A percentile compares a stretch with the other conserved stretches of the same genome.
phyloP scores from a whole-genome alignment of 2,888 invertebrate species.

The Andrena hattorfiana region DNA sequence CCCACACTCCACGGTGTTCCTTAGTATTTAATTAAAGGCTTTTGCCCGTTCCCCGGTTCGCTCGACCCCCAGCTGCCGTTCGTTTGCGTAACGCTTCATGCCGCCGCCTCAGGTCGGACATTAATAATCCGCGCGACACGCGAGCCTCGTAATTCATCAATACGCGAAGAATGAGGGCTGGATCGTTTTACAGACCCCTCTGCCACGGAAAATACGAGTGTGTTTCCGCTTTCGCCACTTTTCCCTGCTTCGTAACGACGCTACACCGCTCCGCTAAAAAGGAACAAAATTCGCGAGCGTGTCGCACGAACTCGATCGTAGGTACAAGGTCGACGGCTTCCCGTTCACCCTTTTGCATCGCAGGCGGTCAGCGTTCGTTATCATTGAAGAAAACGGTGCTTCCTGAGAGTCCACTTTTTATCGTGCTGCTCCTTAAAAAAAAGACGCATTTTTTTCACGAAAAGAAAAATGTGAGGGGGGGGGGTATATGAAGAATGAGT shows the following conservation, averaged over 20 bases:
- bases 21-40: constrained; percentile 31
- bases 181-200: neutral
- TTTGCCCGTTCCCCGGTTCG: neutral
- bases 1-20: neutral
- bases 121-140: constrained; percentile 35
- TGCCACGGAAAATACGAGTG: neutral
- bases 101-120: constrained; percentile 21
- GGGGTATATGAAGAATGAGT: neutral
- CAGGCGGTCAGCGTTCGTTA: neutral
- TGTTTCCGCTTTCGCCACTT: constrained; percentile 4
- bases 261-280: neutral
- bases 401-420: too few relatives aligned
- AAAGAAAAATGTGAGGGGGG: neutral
- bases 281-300: neutral
- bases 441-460: neutral
- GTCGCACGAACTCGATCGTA: neutral
- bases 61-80: neutral
- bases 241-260: constrained; percentile 11
- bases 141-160: constrained; percentile 32
- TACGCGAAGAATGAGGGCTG: constrained; percentile 14
- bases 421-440: constrained; percentile 9
- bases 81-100: constrained; percentile 10
- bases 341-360: neutral
- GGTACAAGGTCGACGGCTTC: neutral
- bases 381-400: neutral